Conservation (phyloP, 2,113 vertebrate species). For the Clarias magur region DNA sequence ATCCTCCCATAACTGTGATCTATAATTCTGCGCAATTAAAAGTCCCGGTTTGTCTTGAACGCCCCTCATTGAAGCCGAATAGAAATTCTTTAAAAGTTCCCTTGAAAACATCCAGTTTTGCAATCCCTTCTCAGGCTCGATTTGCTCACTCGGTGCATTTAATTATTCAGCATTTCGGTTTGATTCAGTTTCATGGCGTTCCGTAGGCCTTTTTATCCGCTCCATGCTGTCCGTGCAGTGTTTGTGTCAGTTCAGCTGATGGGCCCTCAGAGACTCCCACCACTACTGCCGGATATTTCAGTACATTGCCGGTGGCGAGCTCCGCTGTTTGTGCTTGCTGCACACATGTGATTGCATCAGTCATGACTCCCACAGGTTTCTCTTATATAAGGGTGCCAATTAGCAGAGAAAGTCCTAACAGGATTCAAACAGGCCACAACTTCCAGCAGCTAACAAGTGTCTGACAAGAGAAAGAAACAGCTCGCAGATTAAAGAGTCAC, state of each 20-base stretch:
- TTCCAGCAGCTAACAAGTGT: slow-evolving; percentile 24
- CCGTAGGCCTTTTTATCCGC: slow-evolving; percentile 37
- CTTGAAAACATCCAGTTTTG: neutral
- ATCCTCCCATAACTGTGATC: too few species aligned
- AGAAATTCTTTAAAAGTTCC: neutral
- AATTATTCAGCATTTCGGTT: slow-evolving; percentile 10
- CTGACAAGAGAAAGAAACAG: slow-evolving; percentile 23
- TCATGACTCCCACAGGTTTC: slow-evolving; percentile 57
- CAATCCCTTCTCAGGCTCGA: neutral
- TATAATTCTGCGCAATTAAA: too few species aligned
- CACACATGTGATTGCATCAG: slow-evolving; percentile 53
- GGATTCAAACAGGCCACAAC: slow-evolving; percentile 46
- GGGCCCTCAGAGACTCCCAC: slow-evolving; percentile 28
- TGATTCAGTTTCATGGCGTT: slow-evolving; percentile 1
- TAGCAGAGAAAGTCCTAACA: slow-evolving; percentile 53
- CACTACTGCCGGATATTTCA: slow-evolving; percentile 44
- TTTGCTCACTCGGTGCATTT: slow-evolving; percentile 15
- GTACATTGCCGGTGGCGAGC: slow-evolving; percentile 29
- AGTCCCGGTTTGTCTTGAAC: too few species aligned
- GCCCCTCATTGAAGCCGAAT: too few species aligned
- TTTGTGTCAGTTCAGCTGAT: slow-evolving; percentile 33
- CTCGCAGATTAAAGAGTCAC: neutral
- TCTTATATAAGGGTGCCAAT: slow-evolving; percentile 59
- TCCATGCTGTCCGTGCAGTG: slow-evolving; percentile 15
- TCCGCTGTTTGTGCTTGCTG: slow-evolving; percentile 49